Conservation (phyloP, 1,140 invertebrate species). For the Euwallacea fornicatus region DNA sequence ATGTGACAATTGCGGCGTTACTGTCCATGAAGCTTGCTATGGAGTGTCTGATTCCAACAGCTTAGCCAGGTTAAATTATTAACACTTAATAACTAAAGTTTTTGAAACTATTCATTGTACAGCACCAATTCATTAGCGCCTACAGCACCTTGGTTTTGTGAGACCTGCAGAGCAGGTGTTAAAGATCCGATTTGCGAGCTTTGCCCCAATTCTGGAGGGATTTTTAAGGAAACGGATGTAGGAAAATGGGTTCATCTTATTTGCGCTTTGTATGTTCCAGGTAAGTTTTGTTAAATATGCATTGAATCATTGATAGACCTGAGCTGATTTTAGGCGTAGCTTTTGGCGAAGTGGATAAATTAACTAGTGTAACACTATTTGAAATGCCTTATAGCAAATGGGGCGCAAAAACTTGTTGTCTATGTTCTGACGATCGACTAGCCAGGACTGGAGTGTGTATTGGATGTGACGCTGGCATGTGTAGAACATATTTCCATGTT, state of each 20-base stretch:
- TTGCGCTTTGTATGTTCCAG: slow-evolving; percentile 61
- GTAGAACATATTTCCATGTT: slow-evolving; percentile 96
- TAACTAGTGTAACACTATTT: slow-evolving; percentile 86
- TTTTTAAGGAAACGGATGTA: slow-evolving; percentile 95
- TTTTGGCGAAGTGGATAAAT: slow-evolving; percentile 90
- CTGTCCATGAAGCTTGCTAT: slow-evolving; percentile 96
- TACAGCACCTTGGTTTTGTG: slow-evolving; percentile 98
- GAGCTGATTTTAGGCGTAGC: slow-evolving; percentile 71
- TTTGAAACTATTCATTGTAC: slow-evolving; percentile 5
- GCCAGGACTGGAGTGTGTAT: slow-evolving; percentile 93
- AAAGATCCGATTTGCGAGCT: slow-evolving; percentile 84
- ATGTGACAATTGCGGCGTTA: slow-evolving; percentile 94
- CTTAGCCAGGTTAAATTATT: slow-evolving; percentile 63
- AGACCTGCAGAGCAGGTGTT: slow-evolving; percentile 92
- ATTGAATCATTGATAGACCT: too few relatives aligned
- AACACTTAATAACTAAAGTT: neutral
- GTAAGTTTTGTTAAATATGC: slow-evolving; percentile 3
- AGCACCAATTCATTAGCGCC: slow-evolving; percentile 86
- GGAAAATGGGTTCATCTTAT: slow-evolving; percentile 98
- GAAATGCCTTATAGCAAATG: slow-evolving; percentile 95
- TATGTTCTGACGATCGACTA: slow-evolving; percentile 85
- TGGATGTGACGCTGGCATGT: slow-evolving; percentile 97
- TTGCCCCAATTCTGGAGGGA: slow-evolving; percentile 87
- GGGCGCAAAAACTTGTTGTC: slow-evolving; percentile 84
- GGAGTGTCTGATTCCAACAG: slow-evolving; percentile 92